phyloP scores from a whole-genome alignment of 2,113 vertebrate species.

The Notothenia rossii region DNA sequence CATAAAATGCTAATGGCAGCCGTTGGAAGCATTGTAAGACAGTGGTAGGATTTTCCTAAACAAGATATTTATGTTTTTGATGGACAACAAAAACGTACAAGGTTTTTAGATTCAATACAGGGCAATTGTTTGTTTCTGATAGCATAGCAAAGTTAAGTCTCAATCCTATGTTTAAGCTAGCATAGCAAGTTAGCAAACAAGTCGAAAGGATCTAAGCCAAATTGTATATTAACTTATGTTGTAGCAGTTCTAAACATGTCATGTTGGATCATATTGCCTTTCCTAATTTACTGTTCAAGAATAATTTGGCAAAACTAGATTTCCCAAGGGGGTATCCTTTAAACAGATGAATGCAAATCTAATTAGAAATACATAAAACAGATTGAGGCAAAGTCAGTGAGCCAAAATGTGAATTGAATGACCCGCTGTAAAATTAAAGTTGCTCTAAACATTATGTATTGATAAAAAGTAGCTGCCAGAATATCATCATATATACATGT shows the following conservation, averaged over 20 bases:
- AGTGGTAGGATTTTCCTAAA: background rate
- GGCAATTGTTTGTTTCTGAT: background rate
- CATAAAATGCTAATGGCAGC: no score
- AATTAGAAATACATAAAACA: background rate
- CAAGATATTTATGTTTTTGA: background rate
- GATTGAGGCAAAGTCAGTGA: background rate
- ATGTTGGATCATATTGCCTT: no score
- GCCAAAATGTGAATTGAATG: background rate
- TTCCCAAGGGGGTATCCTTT: background rate
- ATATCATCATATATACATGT: background rate
- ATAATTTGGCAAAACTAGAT: background rate
- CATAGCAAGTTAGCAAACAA: background rate
- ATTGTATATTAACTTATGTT: background rate
- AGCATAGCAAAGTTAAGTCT: background rate
- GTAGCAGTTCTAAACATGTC: background rate
- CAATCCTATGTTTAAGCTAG: background rate
- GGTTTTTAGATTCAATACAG: background rate
- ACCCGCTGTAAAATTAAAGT: background rate
- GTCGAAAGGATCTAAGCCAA: background rate
- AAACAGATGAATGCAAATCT: background rate
- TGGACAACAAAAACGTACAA: background rate
- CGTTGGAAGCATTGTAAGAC: no score
- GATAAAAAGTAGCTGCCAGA: conserved; percentile 10
- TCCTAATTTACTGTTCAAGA: background rate
- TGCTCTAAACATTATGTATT: background rate